Evolutionary conservation across 2,888 invertebrate genomes (phyloP).

Genomic region (Diaphora mendica): DNA sequence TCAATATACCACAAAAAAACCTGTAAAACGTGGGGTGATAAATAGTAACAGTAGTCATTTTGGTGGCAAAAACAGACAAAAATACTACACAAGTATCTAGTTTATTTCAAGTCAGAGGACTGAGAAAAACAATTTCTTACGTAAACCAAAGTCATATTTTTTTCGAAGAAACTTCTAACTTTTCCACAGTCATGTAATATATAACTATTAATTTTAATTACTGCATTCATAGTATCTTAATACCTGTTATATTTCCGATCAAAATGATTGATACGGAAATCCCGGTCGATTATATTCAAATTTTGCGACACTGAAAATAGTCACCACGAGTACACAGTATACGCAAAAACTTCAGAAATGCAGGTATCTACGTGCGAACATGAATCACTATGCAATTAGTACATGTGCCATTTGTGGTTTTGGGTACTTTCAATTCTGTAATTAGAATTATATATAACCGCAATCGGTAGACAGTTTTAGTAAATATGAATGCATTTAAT

Average conservation of each 20-base stretch:
- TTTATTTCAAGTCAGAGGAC: slow-evolving; percentile 5
- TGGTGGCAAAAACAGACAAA: not conserved
- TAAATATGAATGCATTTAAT: not conserved
- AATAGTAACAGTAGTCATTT: no score
- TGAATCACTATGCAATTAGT: slow-evolving; percentile 6
- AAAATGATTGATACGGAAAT: slow-evolving; percentile 51
- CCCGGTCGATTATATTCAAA: slow-evolving; percentile 52
- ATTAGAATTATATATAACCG: slow-evolving; percentile 17
- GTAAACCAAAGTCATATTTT: not conserved
- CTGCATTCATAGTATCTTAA: slow-evolving; percentile 21
- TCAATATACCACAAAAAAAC: not conserved
- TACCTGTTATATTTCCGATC: slow-evolving; percentile 35
- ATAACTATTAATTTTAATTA: slow-evolving; percentile 35
- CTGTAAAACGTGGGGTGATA: no score
- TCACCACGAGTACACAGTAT: slow-evolving; percentile 22
- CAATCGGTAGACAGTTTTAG: slow-evolving; percentile 2
- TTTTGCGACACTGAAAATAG: slow-evolving; percentile 32
- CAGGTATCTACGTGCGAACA: slow-evolving; percentile 9
- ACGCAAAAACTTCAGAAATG: slow-evolving; percentile 25
- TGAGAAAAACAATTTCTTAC: slow-evolving; percentile 12
- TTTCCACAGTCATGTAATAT: slow-evolving; percentile 27
- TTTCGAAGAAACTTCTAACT: slow-evolving; percentile 17
- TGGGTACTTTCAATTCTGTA: slow-evolving; percentile 10
- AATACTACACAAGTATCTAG: not conserved
- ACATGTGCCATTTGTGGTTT: slow-evolving; percentile 14